Evolutionary conservation across 2,113 vertebrate genomes (phyloP), one percentile per base, ranked within the genome.

Genomic region (Tragelaphus scriptus): DNA sequence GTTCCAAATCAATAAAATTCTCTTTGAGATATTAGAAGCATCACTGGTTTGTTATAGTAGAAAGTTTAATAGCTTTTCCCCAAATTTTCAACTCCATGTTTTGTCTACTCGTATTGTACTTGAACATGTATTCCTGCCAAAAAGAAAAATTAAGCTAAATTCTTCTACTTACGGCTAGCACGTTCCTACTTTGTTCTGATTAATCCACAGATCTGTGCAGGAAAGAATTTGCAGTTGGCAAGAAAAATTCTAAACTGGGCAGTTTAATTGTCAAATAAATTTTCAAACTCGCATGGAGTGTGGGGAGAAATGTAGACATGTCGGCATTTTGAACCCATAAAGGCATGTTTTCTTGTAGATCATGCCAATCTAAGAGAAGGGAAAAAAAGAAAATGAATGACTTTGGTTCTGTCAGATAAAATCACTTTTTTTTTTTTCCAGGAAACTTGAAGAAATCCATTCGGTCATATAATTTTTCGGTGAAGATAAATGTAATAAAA

Each of bases 81-180:
- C 97, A 96, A 98, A 92, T 97, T 16, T 96, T 92, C 79, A 98
- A 95, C 93, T 96, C 81, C 97, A 95, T 98, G 93, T 98, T 98
- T 97, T 98, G 97, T 98, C 98, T 99, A 85, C 95, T 97, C 98
- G 97, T 90, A 95, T 90, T 90, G 96, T 95, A 96, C 88, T 96
- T 93, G 94, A 98, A 94, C 93, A 90, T 1, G 12, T n/a, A 63
- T 7, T 30, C 82, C 59, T 98, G 97, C 97, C 98, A 98, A 97
- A 97, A 95, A 84, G 88, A 97, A 97, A 97, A 98, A 90, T 79
- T 90, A 91, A 95, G 55, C 88, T 79, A 51, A 97, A 97, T 91
- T 91, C 63, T 94, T 98, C 95, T 95, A 97, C 71, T 75, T 77
- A 44, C 71, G 95, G 96, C 97, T 98, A 95, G 84, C 96, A 81